phyloP scores from a whole-genome alignment of 2,888 invertebrate species.

The Lochmaea crataegi region DNA sequence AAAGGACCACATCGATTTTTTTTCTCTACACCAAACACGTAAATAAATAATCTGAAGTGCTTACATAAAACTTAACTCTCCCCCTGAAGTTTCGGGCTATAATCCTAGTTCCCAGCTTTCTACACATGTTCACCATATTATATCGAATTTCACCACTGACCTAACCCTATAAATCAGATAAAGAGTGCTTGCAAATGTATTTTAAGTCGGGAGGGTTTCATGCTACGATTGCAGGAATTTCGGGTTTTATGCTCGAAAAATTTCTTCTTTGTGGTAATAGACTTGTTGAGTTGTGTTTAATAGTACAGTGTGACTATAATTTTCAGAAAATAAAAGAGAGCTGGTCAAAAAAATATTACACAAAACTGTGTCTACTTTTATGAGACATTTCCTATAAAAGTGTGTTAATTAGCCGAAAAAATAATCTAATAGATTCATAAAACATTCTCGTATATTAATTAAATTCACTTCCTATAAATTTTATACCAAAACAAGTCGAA shows the following conservation, averaged over 20 bases:
- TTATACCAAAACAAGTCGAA: too few relatives aligned
- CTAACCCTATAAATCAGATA: conserved; percentile 60
- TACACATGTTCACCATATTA: conserved; percentile 56
- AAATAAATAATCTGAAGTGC: conserved; percentile 1
- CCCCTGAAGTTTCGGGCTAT: conserved; percentile 18
- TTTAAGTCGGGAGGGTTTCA: background rate
- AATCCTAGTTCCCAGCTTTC: conserved; percentile 31
- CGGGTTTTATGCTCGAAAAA: background rate
- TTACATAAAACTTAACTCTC: conserved; percentile 3
- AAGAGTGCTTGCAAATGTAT: conserved; percentile 46
- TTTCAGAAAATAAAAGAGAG: too few relatives aligned
- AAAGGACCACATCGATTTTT: background rate
- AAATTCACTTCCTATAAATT: too few relatives aligned
- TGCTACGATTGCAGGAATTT: background rate
- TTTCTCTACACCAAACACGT: background rate
- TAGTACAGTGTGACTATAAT: too few relatives aligned
- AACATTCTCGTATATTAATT: too few relatives aligned
- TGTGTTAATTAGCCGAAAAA: too few relatives aligned
- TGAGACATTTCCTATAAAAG: too few relatives aligned
- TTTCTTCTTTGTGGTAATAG: background rate
- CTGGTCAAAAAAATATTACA: too few relatives aligned
- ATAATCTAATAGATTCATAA: too few relatives aligned
- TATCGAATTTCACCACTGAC: conserved; percentile 61
- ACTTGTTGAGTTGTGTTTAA: background rate
- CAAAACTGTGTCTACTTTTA: too few relatives aligned